A percentile compares a stretch with the other conserved stretches of the same genome.
phyloP scores from a whole-genome alignment of 2,797 vertebrate species.

The Leptoclinus maculatus region DNA sequence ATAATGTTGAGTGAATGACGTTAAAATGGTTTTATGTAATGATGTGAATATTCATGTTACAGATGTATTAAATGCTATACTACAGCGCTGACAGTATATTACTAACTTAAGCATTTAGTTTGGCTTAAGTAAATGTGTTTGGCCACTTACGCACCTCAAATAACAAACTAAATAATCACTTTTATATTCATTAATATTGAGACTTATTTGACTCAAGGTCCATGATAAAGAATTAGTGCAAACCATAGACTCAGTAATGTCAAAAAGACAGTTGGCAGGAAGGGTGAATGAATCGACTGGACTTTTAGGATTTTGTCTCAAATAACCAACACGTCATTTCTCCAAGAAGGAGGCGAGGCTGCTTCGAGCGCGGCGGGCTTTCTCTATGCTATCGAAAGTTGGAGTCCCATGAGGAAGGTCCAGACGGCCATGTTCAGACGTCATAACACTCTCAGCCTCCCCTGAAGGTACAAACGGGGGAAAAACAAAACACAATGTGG shows the following conservation, averaged over 20 bases:
- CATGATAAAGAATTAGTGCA: slow-evolving; percentile 44
- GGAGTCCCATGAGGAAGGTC: slow-evolving; percentile 86
- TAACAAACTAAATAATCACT: neutral
- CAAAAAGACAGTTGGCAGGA: slow-evolving; percentile 7
- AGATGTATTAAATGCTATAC: neutral
- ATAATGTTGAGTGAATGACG: neutral
- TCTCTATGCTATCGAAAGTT: slow-evolving; percentile 90
- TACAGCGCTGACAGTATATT: neutral
- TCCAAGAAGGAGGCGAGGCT: slow-evolving; percentile 81
- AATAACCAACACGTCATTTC: slow-evolving; percentile 74
- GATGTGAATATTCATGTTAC: neutral
- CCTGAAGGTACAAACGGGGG: slow-evolving; percentile 66
- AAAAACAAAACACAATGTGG: slow-evolving; percentile 2
- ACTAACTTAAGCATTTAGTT: neutral
- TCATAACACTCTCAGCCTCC: slow-evolving; percentile 89
- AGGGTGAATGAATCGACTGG: slow-evolving; percentile 25
- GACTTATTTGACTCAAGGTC: neutral
- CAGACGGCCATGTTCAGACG: slow-evolving; percentile 79
- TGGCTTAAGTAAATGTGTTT: neutral
- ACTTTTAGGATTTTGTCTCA: slow-evolving; percentile 3
- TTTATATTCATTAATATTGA: neutral
- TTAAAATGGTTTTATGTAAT: neutral
- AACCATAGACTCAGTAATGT: slow-evolving; percentile 21
- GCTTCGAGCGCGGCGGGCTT: slow-evolving; percentile 85
- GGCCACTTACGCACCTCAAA: neutral